Evolutionary conservation across 2,888 invertebrate genomes (phyloP), one percentile per base, ranked within the genome.

Genomic region (Oxyteleia sp.): DNA sequence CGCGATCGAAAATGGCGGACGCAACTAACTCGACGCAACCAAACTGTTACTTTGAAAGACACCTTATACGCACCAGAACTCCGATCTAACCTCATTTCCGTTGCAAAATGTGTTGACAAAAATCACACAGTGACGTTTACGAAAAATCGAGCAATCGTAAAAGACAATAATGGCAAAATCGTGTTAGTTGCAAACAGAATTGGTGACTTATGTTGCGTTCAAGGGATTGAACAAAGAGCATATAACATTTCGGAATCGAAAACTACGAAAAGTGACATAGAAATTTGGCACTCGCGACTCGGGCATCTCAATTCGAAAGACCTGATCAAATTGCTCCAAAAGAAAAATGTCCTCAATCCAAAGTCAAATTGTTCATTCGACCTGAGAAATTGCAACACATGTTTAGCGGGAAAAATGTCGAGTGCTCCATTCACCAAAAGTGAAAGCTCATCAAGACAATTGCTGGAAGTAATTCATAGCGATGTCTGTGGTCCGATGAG

Each of bases 401-500:
- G 57, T n/a, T 18, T 57, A 2, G 38, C 57, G 11, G 18, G 57
- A 11, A 80, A 80, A 20, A 49, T 64, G 0, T 20, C 57, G 8
- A 64, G 72, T 5, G 18, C 61, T 4, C 61, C 82, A 0, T 82
- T 82, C 53, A 26, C 69, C 2, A 23, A 23, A 23, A 23, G 23
- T 23, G 23, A 23, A 23, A 23, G 23, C 5, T 23, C 5, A 2
- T 23, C 23, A 5, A 23, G 5, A 5, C 3, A 23, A 23, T 23
- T 5, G 2, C 23, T 23, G 23, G 23, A 23, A 23, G 3, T 23
- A 4, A 23, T 23, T 23, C 5, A 47, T 72, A 55, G 41, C 72
- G 85, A 13, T 87, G 83, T 8, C 64, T 84, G 78, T 15, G 78
- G 78, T 1, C 87, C 87, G 0, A 82, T 84, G 75, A 26, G 75